A percentile compares a stretch with the other conserved stretches of the same genome.
Evolutionary conservation across 2,113 vertebrate species (phyloP).

Genomic region (Actenoides hombroni): DNA sequence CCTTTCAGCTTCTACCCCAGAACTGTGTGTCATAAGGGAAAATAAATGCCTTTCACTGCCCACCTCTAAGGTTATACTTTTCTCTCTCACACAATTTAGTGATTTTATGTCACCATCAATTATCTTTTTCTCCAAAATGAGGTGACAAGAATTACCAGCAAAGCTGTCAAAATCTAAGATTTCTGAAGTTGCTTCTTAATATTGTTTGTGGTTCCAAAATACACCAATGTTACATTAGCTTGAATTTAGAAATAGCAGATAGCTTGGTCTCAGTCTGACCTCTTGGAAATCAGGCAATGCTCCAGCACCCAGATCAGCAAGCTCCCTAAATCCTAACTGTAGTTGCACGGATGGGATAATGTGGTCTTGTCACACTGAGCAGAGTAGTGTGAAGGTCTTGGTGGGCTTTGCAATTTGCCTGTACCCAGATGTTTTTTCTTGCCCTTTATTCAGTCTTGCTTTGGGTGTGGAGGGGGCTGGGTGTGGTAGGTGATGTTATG

Average conservation of each 20-base stretch:
- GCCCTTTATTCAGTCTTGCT: not conserved
- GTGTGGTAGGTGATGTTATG: not conserved
- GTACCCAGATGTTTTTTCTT: not conserved
- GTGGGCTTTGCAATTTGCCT: not conserved
- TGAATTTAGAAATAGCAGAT: not conserved
- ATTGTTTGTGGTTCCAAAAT: not conserved
- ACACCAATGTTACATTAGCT: not conserved
- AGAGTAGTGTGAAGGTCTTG: not conserved
- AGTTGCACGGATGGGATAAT: not conserved
- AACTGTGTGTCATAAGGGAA: not conserved
- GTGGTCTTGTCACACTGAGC: fast-evolving
- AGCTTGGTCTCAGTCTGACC: not conserved
- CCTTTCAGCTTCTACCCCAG: not conserved
- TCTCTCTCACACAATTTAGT: not conserved
- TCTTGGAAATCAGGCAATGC: not conserved
- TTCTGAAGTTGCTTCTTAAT: not conserved
- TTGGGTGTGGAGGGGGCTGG: fast-evolving
- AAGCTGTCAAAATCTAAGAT: not conserved
- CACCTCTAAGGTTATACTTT: not conserved
- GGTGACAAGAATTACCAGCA: not conserved
- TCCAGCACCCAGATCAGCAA: not conserved
- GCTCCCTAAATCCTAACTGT: not conserved
- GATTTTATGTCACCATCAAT: not conserved
- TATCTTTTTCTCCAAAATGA: not conserved
- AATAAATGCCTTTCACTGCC: not conserved